Evolutionary conservation across 2,113 vertebrate genomes (phyloP).

Genomic region (Dipodomys stephensi): DNA sequence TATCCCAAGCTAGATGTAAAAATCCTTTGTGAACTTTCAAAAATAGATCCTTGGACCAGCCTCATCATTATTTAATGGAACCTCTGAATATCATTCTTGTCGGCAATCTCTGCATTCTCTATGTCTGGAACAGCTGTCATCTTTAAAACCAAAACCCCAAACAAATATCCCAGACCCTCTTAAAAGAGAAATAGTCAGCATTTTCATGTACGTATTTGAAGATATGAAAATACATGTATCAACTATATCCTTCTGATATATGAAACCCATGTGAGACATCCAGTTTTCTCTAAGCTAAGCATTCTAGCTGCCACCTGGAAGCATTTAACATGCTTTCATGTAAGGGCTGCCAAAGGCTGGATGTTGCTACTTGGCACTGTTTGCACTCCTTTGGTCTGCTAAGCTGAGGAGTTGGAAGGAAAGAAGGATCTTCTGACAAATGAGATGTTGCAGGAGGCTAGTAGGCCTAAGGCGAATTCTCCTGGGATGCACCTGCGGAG

Average conservation of each 20-base stretch:
- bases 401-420: conserved; percentile 23
- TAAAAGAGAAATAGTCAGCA: no score
- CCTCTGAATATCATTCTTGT: neutral
- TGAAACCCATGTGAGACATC: neutral
- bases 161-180: neutral
- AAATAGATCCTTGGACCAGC: neutral
- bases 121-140: neutral
- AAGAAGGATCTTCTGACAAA: neutral
- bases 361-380: neutral
- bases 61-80: conserved; percentile 36
- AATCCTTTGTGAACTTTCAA: neutral
- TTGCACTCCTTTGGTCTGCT: neutral
- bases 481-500: neutral
- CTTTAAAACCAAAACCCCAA: neutral
- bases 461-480: neutral
- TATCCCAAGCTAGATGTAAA: neutral
- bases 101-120: neutral
- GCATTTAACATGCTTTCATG: neutral
- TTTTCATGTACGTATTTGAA: neutral
- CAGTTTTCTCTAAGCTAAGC: neutral
- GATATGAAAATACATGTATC: neutral
- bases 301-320: neutral
- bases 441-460: neutral
- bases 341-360: conserved; percentile 28
- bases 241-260: neutral